These are phyloP conservation scores for Schizopygopsis pylzovi DNA, from an alignment of 2,797 vertebrate species.

Conservation along the genomic window DNA sequence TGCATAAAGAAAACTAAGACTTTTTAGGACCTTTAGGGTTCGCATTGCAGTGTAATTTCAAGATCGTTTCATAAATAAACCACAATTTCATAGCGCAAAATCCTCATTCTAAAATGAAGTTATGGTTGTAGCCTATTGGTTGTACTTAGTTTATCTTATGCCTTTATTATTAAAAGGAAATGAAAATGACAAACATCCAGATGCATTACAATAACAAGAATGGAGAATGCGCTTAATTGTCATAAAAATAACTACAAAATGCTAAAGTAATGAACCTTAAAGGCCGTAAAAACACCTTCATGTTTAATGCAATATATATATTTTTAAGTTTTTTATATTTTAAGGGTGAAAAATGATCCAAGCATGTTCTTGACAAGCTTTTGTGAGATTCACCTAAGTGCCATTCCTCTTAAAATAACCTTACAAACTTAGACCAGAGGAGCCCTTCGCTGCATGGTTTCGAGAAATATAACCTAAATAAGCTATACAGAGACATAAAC, in stretches of 20 bases:
- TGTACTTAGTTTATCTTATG: not conserved
- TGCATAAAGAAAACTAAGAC: not conserved
- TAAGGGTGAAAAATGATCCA: constrained; percentile 16
- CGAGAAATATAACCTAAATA: not conserved
- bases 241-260: not conserved
- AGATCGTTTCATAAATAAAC: not conserved
- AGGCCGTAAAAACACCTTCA: not conserved
- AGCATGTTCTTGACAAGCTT: constrained; percentile 22
- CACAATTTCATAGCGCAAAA: not conserved
- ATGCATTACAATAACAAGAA: not conserved
- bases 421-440: not conserved
- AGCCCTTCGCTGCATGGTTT: not conserved
- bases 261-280: not conserved
- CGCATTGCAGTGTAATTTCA: not conserved
- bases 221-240: not conserved
- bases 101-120: not conserved
- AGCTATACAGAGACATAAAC: not conserved
- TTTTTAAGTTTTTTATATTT: not conserved
- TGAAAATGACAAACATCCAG: not conserved
- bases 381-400: not conserved
- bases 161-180: not conserved
- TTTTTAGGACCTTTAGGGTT: not conserved
- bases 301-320: not conserved
- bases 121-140: not conserved
- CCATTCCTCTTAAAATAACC: not conserved